These are phyloP conservation scores for Ophion slaviceki DNA, from an alignment of 2,888 invertebrate species.

Conservation along the genomic window DNA sequence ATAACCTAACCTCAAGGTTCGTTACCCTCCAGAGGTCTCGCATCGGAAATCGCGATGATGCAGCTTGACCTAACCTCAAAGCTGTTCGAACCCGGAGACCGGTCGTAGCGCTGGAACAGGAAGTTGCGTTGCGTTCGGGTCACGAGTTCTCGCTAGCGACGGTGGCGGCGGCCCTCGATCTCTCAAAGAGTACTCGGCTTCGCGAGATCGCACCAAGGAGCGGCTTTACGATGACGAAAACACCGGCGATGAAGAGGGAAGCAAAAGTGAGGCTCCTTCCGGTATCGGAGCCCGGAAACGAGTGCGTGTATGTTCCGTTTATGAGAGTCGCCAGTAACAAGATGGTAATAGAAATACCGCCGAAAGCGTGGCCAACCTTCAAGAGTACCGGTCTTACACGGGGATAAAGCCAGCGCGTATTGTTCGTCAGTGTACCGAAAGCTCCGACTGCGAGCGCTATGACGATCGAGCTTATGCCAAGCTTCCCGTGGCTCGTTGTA, in stretches of 20 bases:
- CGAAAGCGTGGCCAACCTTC: slow-evolving; percentile 78
- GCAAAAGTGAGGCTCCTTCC: slow-evolving; percentile 75
- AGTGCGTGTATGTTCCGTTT: slow-evolving; percentile 76
- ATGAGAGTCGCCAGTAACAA: slow-evolving; percentile 77
- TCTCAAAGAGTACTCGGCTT: slow-evolving; percentile 71
- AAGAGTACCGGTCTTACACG: slow-evolving; percentile 75
- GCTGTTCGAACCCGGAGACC: background rate
- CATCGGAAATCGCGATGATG: background rate
- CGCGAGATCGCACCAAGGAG: slow-evolving; percentile 76
- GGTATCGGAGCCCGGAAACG: slow-evolving; percentile 73
- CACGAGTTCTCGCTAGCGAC: slow-evolving; percentile 20
- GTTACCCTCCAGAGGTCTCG: background rate
- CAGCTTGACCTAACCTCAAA: background rate
- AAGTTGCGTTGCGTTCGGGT: background rate
- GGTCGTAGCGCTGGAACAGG: background rate
- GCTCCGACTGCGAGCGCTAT: slow-evolving; percentile 69
- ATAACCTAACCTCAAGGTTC: background rate
- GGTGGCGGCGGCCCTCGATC: slow-evolving; percentile 61
- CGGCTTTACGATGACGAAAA: slow-evolving; percentile 78
- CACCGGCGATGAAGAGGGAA: slow-evolving; percentile 75
- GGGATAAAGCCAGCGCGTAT: slow-evolving; percentile 78
- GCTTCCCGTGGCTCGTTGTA: slow-evolving; percentile 73
- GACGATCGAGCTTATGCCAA: slow-evolving; percentile 77
- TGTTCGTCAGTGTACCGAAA: slow-evolving; percentile 78
- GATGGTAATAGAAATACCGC: slow-evolving; percentile 75